Evolutionary conservation across 2,797 vertebrate species (phyloP).

Genomic region (Sarcophilus harrisii): DNA sequence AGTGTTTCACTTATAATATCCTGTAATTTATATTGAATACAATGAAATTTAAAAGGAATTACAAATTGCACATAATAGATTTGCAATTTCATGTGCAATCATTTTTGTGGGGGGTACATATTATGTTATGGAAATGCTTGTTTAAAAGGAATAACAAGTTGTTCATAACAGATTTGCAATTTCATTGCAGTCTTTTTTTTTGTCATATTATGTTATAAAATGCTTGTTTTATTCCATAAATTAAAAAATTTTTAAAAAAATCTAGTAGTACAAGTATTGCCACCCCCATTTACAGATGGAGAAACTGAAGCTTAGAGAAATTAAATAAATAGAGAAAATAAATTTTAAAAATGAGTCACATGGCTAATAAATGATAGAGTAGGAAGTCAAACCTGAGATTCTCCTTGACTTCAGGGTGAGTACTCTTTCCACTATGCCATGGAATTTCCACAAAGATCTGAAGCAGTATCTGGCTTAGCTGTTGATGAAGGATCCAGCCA

Average conservation of each 20-base stretch:
- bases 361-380: background rate
- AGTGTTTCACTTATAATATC: background rate
- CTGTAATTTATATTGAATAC: too few relatives aligned
- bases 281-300: background rate
- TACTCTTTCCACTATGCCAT: background rate
- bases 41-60: background rate
- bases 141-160: background rate
- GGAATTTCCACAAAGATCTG: background rate
- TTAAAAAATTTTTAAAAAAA: background rate
- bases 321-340: too few relatives aligned
- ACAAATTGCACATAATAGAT: background rate
- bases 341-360: background rate
- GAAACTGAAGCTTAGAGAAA: background rate
- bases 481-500: background rate
- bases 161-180: too few relatives aligned
- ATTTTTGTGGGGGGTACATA: too few relatives aligned
- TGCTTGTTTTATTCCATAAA: background rate
- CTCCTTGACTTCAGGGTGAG: background rate
- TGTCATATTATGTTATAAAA: background rate
- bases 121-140: background rate
- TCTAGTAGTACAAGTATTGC: background rate
- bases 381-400: background rate
- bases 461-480: background rate
- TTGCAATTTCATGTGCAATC: background rate
- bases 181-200: background rate